phyloP scores from a whole-genome alignment of 1,140 invertebrate species.

The Lamellibrachia luymesi region DNA sequence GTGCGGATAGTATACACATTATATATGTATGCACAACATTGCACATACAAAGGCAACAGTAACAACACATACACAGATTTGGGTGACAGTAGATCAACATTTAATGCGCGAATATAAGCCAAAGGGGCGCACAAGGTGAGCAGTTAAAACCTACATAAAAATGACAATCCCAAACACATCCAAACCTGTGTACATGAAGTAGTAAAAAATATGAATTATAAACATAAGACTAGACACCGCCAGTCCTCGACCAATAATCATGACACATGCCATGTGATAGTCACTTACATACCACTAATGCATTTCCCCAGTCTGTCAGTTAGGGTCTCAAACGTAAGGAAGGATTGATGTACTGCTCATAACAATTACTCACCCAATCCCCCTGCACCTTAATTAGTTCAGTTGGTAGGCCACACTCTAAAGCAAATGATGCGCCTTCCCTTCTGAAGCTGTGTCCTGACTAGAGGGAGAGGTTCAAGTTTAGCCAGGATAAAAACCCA shows the following conservation, averaged over 20 bases:
- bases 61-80: too few species aligned
- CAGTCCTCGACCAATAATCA: neutral
- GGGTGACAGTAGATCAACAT: too few species aligned
- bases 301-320: neutral
- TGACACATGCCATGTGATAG: neutral
- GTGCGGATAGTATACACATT: too few species aligned
- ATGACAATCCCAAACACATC: neutral
- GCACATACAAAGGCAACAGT: too few species aligned
- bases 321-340: neutral
- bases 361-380: slow-evolving; percentile 2
- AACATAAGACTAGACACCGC: neutral
- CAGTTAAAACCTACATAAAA: too few species aligned
- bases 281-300: neutral
- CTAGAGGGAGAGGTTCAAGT: neutral
- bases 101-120: too few species aligned
- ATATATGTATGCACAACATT: too few species aligned
- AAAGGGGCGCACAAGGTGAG: too few species aligned
- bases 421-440: neutral
- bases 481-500: neutral
- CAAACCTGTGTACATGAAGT: neutral
- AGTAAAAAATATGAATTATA: neutral
- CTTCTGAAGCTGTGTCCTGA: slow-evolving; percentile 11
- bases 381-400: neutral
- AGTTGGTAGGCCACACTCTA: neutral
- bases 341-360: slow-evolving; percentile 9